phyloP scores from a whole-genome alignment of 2,888 invertebrate genomes.

The Xestia ashworthii region DNA sequence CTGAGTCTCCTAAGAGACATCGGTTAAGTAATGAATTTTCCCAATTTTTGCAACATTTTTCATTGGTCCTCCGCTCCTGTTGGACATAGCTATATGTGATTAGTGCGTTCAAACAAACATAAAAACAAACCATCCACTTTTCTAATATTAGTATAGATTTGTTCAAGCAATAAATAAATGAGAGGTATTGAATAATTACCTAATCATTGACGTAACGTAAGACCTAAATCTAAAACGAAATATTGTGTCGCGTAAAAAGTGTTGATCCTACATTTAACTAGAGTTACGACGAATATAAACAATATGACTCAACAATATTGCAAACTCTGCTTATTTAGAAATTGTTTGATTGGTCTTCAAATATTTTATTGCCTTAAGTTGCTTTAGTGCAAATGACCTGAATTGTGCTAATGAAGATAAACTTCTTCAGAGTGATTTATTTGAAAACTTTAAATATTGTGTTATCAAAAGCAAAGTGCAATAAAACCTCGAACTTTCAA shows the following conservation, averaged over 20 bases:
- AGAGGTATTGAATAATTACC: not conserved
- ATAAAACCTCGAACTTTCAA: not conserved
- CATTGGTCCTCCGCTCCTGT: too few relatives aligned
- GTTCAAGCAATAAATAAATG: not conserved
- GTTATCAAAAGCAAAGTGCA: not conserved
- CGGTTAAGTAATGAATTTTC: too few relatives aligned
- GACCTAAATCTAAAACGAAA: not conserved
- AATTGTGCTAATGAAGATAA: not conserved
- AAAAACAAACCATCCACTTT: too few relatives aligned
- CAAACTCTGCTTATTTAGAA: not conserved
- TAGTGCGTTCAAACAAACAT: too few relatives aligned
- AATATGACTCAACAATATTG: slow-evolving; percentile 2
- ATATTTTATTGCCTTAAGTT: not conserved
- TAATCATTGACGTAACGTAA: not conserved
- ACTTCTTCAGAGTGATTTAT: not conserved
- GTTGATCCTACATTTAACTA: not conserved
- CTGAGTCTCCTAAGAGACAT: too few relatives aligned
- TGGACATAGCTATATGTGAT: too few relatives aligned
- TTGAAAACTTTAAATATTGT: not conserved
- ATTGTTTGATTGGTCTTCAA: slow-evolving; percentile 7
- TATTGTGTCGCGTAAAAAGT: not conserved
- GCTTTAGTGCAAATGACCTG: not conserved
- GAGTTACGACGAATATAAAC: not conserved
- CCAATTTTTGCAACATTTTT: too few relatives aligned
- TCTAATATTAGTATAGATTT: too few relatives aligned